Base-by-base conservation (phyloP, 2,113 vertebrate species). In the Rattus rattus region DNA sequence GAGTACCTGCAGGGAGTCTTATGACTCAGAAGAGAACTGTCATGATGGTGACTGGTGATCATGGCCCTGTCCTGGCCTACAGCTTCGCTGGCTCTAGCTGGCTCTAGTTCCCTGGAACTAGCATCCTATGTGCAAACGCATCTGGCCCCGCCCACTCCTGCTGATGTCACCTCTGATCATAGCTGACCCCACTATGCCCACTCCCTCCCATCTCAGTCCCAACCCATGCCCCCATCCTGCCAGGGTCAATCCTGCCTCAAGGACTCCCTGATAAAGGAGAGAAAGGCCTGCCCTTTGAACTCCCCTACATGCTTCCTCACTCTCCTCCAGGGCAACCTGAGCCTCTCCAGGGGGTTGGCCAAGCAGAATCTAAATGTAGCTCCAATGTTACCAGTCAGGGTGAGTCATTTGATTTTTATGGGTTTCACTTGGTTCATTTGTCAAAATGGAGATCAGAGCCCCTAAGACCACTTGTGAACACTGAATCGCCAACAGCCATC, bases 11-110 rank as follows among this genome's bases (percentile, higher is more conserved):
- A 76, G 47, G 24, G 11, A 76, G 26, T 3, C 43, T 43, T 2
- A 0, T 2, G 0, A 22, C 3, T n/a, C 39, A n/a, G 63, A 75
- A 5, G 30, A 63, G 67, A 36, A 3, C 7, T 33, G 33, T 24
- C 26, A 43, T 4, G 2, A 3, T 0, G 9, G 54, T 77, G 33
- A n/a, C 47, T 30, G 9, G 0, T 1, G 8, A 77, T 49, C 75
- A 77, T 7, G 3, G 14, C 33, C 39, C 69, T 79, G 52, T 70
- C 30, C 49, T 7, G 16, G 73, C 30, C 7, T 4, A 9, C 30
- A 6, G 30, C 67, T 30, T 67, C 7, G 13, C 80, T 85, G 26
- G 19, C 36, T 88, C 47, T 22, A 8, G 5, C 2, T 39, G 7
- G 36, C 30, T n/a, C 9, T 10, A n/a, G 70, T 39, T n/a, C 17